Conservation (phyloP, 2,888 invertebrate genomes). For the Lepidocyrtoides sp. region DNA sequence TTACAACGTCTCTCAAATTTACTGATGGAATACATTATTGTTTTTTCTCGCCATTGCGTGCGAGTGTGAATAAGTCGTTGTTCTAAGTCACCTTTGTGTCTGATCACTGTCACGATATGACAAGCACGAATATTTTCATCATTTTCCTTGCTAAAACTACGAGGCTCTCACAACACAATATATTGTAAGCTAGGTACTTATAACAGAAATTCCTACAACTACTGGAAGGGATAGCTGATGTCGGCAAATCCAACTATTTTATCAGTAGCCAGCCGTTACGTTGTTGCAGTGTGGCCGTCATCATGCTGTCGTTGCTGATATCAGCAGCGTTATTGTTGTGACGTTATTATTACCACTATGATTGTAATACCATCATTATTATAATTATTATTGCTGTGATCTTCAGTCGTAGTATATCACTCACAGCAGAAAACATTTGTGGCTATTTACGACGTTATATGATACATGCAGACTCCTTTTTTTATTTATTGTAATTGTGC, state of each 20-base stretch:
- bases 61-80: conserved; percentile 13
- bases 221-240: conserved; percentile 70
- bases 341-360: conserved; percentile 35
- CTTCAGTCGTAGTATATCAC: conserved; percentile 45
- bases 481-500: conserved; percentile 45
- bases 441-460: conserved; percentile 47
- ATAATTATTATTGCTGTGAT: conserved; percentile 23
- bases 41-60: conserved; percentile 46
- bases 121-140: conserved; percentile 67
- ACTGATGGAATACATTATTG: conserved; percentile 50
- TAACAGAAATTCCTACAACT: conserved; percentile 76
- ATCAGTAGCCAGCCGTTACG: conserved; percentile 45
- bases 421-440: conserved; percentile 57
- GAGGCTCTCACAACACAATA: neutral
- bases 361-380: conserved; percentile 6
- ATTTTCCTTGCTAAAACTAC: conserved; percentile 22
- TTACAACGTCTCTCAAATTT: conserved; percentile 40
- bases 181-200: conserved; percentile 68
- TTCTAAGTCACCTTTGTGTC: conserved; percentile 66
- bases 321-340: neutral
- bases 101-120: conserved; percentile 78
- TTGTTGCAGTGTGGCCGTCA: conserved; percentile 48
- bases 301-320: conserved; percentile 42
- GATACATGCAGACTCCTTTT: conserved; percentile 54
- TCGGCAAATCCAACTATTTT: conserved; percentile 61